Evolutionary conservation across 2,797 vertebrate species (phyloP).

Genomic region (Spinus olivaceus): DNA sequence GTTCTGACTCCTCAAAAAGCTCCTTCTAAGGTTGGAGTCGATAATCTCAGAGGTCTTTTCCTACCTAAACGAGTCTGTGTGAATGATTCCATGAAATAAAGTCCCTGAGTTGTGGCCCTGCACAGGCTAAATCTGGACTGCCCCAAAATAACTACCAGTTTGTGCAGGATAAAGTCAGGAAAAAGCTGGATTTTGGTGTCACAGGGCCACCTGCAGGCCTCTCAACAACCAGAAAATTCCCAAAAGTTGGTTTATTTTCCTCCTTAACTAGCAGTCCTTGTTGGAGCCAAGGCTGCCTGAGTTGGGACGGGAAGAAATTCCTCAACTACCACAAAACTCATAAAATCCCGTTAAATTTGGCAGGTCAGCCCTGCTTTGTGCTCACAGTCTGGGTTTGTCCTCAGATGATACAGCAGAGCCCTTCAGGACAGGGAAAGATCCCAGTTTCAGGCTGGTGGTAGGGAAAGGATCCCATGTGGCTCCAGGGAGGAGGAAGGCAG

Average conservation of each 20-base stretch:
- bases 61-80: not conserved
- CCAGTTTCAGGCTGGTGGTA: not conserved
- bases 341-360: not conserved
- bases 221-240: not conserved
- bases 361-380: not conserved
- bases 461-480: not conserved
- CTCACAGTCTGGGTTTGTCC: not conserved
- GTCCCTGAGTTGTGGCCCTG: not conserved
- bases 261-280: not conserved
- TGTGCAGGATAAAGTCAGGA: not conserved
- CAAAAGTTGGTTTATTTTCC: not conserved
- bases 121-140: not conserved
- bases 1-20: not conserved
- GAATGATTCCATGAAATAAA: not conserved
- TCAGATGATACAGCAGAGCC: not conserved
- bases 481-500: not conserved
- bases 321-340: not conserved
- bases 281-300: not conserved
- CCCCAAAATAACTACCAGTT: not conserved
- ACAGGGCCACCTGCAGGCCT: conserved; percentile 50
- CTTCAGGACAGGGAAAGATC: not conserved
- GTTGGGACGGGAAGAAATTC: not conserved
- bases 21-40: not conserved
- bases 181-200: not conserved
- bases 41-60: not conserved